These are phyloP conservation scores for Eriocheir sinensis DNA, from an alignment of 1,140 invertebrate genomes.

Conservation along the genomic window DNA sequence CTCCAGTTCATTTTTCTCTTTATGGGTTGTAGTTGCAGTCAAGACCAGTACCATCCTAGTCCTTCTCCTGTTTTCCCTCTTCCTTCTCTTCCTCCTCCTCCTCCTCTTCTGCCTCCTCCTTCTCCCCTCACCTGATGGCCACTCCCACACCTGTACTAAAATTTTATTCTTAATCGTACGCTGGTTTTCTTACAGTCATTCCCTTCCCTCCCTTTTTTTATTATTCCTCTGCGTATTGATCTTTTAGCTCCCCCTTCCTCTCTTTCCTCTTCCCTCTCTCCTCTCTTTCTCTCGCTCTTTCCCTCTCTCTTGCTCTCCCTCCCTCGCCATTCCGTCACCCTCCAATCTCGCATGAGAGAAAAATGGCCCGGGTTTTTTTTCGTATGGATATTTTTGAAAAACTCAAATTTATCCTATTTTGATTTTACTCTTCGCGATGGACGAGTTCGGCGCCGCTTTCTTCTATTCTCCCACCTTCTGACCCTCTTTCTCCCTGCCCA, in stretches of 20 bases:
- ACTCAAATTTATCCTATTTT: constrained; percentile 26
- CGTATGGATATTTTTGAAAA: background rate
- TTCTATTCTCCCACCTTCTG: background rate
- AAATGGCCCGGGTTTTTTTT: background rate
- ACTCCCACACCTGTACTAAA: background rate
- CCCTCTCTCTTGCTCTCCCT: background rate
- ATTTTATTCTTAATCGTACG: constrained; percentile 8
- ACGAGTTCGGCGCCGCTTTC: background rate
- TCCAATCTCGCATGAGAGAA: constrained; percentile 24
- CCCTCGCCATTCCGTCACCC: constrained; percentile 7
- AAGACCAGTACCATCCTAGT: no score
- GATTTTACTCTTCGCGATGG: constrained; percentile 11
- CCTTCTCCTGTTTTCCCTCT: background rate
- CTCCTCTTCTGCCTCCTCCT: background rate
- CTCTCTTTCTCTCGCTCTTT: background rate
- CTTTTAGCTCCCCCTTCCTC: background rate
- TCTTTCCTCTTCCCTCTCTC: background rate
- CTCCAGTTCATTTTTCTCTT: no score
- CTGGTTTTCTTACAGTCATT: background rate
- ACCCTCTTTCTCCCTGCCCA: background rate
- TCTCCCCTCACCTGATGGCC: background rate
- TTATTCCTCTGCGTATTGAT: background rate
- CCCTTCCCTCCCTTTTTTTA: background rate
- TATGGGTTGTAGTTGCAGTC: no score
- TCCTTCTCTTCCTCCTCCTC: constrained; percentile 29